phyloP scores from a whole-genome alignment of 1,140 invertebrate species.

The Luehdorfia chinensis region DNA sequence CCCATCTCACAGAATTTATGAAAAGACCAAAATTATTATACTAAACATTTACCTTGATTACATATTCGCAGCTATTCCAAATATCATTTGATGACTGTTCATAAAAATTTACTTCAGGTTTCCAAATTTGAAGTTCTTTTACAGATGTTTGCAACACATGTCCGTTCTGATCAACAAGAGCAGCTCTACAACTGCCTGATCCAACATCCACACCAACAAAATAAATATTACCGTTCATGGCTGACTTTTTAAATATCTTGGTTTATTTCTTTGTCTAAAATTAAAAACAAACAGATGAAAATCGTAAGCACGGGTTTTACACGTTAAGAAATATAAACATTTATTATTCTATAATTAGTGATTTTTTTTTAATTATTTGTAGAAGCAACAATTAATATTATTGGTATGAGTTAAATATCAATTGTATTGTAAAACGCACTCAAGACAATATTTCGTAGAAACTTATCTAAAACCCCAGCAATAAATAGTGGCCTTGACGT shows the following conservation, averaged over 20 bases:
- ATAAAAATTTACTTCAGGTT: constrained; percentile 86
- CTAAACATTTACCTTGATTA: constrained; percentile 82
- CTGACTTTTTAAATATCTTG: neutral
- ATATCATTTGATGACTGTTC: constrained; percentile 96
- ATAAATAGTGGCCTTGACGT: constrained; percentile 17
- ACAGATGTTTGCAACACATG: constrained; percentile 81
- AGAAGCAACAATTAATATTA: neutral
- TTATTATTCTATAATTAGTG: neutral
- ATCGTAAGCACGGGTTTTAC: neutral
- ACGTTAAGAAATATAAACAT: neutral
- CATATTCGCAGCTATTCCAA: constrained; percentile 85
- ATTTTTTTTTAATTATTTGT: neutral
- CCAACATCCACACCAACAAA: constrained; percentile 97
- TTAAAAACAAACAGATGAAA: neutral
- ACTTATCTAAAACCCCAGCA: neutral
- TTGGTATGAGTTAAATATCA: too few species aligned
- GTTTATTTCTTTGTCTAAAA: neutral
- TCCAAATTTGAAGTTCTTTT: constrained; percentile 86
- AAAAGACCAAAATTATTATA: too few species aligned
- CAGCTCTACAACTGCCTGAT: constrained; percentile 91
- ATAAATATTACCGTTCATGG: constrained; percentile 64
- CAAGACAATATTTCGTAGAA: too few species aligned
- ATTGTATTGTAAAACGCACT: too few species aligned
- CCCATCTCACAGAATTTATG: too few species aligned
- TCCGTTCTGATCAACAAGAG: constrained; percentile 83